Percentiles rank a stretch among this genome's conserved stretches.
Conservation (phyloP, 2,888 invertebrate species). For the Steinernema carpocapsae region DNA sequence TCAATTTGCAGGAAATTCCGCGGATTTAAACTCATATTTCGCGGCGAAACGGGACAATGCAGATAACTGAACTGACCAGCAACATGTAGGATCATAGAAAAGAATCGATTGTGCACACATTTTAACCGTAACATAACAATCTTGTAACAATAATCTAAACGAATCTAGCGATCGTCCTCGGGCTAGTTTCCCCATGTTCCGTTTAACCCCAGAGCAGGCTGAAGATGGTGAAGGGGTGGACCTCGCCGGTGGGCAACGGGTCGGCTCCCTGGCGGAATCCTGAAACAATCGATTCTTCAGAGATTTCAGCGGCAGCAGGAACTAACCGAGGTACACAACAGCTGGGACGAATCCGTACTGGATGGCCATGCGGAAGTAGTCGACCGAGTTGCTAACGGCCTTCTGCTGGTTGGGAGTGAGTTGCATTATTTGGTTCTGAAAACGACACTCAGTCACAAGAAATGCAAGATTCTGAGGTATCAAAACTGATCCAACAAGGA, state of each 20-base stretch:
- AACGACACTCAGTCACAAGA: background rate
- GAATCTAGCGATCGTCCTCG: background rate
- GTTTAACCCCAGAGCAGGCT: conserved; percentile 61
- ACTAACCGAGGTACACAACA: conserved; percentile 64
- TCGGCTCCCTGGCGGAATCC: conserved; percentile 45
- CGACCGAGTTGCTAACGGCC: conserved; percentile 51
- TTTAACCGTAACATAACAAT: conserved; percentile 8
- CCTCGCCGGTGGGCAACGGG: conserved; percentile 49
- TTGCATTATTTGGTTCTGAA: conserved; percentile 43
- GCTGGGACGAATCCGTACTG: conserved; percentile 68
- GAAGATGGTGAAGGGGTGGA: conserved; percentile 53
- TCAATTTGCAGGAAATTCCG: no score
- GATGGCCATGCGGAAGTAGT: conserved; percentile 45
- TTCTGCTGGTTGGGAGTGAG: conserved; percentile 51
- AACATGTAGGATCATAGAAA: no score
- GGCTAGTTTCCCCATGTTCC: no score
- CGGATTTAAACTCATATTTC: no score
- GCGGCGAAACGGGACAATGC: no score
- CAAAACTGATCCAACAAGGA: no score
- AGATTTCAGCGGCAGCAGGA: conserved; percentile 12
- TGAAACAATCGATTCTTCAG: conserved; percentile 35
- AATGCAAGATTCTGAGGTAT: background rate
- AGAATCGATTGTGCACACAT: no score
- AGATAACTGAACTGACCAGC: no score
- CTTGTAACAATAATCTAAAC: background rate